A percentile compares a stretch with the other conserved stretches of the same genome.
phyloP scores from a whole-genome alignment of 2,888 invertebrate genomes.

The Yponomeuta sedellus region DNA sequence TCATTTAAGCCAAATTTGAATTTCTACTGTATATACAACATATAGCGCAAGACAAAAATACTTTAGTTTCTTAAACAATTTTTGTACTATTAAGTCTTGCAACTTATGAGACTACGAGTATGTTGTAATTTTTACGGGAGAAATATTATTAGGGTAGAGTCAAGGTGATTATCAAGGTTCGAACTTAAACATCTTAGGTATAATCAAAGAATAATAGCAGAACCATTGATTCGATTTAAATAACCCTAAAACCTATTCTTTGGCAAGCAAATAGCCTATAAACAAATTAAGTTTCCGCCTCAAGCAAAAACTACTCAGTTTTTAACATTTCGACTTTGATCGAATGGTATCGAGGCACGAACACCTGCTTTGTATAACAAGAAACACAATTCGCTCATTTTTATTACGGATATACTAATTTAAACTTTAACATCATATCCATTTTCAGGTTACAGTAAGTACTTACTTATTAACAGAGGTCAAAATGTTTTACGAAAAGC shows the following conservation, averaged over 20 bases:
- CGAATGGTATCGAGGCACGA: neutral
- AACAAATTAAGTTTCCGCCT: constrained; percentile 3
- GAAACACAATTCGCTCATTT: neutral
- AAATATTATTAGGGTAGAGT: too few relatives aligned
- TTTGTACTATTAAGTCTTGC: too few relatives aligned
- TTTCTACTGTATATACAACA: too few relatives aligned
- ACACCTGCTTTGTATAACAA: neutral
- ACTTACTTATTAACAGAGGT: too few relatives aligned
- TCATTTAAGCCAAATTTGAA: too few relatives aligned
- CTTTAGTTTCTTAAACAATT: too few relatives aligned
- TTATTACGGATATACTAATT: neutral
- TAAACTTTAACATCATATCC: too few relatives aligned
- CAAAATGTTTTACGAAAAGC: neutral
- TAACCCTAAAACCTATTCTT: neutral
- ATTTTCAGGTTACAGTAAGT: too few relatives aligned
- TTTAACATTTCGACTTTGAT: neutral
- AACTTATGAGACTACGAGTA: too few relatives aligned
- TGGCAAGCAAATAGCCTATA: neutral
- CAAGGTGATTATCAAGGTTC: too few relatives aligned
- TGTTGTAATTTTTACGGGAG: too few relatives aligned
- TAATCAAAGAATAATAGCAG: neutral
- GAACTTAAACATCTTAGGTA: neutral
- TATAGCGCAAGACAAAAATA: too few relatives aligned
- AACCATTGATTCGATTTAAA: neutral
- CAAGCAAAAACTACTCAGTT: neutral